phyloP scores from a whole-genome alignment of 2,888 invertebrate species.

The Polydesmus complanatus region DNA sequence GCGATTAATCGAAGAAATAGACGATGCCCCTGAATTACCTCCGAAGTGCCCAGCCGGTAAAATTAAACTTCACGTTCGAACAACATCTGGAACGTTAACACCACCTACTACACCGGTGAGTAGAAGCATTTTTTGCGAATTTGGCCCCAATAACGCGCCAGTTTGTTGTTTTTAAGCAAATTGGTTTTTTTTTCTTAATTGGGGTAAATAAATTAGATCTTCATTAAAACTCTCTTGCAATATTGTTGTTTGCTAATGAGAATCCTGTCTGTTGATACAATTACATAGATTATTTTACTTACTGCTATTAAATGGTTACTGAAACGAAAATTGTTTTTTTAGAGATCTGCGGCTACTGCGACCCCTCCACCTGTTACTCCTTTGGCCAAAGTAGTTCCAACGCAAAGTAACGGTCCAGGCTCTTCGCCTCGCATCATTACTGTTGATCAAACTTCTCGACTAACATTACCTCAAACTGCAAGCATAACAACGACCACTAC shows the following conservation, averaged over 20 bases:
- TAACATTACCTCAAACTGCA: not conserved
- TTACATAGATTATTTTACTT: no score
- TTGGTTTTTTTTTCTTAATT: not conserved
- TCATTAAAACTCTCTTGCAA: not conserved
- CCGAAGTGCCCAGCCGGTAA: constrained; percentile 51
- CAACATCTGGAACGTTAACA: constrained; percentile 17
- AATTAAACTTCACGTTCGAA: constrained; percentile 45
- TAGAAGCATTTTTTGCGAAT: not conserved
- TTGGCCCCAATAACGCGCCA: no score
- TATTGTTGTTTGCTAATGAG: not conserved
- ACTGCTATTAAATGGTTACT: no score
- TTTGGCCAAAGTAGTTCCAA: not conserved
- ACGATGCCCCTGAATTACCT: constrained; percentile 42
- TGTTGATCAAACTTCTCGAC: not conserved
- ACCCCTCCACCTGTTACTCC: not conserved
- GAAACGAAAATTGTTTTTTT: no score
- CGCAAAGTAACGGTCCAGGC: not conserved
- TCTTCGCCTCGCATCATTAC: no score
- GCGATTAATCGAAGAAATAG: constrained; percentile 55
- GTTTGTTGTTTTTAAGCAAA: no score
- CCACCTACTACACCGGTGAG: not conserved
- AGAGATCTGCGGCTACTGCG: no score
- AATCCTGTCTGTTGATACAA: not conserved
- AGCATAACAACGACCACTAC: not conserved
- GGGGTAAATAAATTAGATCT: not conserved